These are phyloP conservation scores for Galleria mellonella DNA, from an alignment of 1,140 invertebrate species.

Conservation along the genomic window DNA sequence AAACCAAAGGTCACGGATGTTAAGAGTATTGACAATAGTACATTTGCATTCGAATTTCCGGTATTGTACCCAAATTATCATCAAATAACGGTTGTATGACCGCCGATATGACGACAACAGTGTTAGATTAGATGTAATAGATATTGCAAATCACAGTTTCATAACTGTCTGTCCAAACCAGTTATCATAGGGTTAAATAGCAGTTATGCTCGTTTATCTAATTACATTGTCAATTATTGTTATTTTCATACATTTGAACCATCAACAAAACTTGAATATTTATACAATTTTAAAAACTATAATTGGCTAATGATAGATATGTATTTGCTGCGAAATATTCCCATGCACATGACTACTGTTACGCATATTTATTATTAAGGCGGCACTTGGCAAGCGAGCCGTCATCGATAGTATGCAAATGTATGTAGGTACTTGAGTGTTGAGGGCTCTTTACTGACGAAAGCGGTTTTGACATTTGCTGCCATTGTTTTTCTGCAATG, in stretches of 20 bases:
- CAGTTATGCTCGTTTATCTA: neutral
- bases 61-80: constrained; percentile 21
- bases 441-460: constrained; percentile 48
- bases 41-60: constrained; percentile 60
- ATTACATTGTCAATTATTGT: neutral
- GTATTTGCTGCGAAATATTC: too few relatives aligned
- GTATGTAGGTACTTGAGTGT: constrained; percentile 25
- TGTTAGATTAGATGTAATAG: constrained; percentile 1
- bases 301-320: too few relatives aligned
- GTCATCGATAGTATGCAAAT: constrained; percentile 65
- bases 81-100: constrained; percentile 28
- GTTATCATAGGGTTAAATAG: neutral
- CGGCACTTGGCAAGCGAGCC: neutral
- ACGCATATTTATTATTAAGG: too few relatives aligned
- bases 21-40: constrained; percentile 46
- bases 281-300: too few relatives aligned
- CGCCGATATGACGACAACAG: constrained; percentile 16
- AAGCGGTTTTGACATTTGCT: constrained; percentile 44
- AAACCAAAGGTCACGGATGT: constrained; percentile 52
- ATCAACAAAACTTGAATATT: too few relatives aligned
- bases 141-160: constrained; percentile 12
- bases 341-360: too few relatives aligned
- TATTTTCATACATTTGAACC: too few relatives aligned
- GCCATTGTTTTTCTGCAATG: constrained; percentile 48
- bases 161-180: neutral